Percentiles rank a stretch among this genome's conserved stretches.
Conservation (phyloP, 2,113 vertebrate genomes). For the Corythaeola cristata region DNA sequence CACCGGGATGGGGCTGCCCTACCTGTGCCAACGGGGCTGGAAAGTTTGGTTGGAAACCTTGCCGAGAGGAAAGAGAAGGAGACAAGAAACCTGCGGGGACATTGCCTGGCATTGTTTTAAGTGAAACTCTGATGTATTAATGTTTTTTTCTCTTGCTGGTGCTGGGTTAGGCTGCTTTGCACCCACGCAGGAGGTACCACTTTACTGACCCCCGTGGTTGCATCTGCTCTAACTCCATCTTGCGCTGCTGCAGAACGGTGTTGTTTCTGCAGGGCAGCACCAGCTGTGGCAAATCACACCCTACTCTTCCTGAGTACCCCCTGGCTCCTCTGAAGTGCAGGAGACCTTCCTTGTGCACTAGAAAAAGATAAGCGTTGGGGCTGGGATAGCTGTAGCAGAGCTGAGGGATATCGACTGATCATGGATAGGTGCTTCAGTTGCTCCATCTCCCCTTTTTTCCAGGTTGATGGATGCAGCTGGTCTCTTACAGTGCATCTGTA, state of each 20-base stretch:
- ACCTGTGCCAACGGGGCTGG: fast-evolving
- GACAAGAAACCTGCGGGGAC: not conserved
- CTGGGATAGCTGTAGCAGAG: not conserved
- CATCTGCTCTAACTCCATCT: not conserved
- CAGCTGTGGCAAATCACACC: not conserved
- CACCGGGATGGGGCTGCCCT: fast-evolving
- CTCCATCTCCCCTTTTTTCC: not conserved
- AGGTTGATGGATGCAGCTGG: not conserved
- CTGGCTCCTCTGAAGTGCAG: not conserved
- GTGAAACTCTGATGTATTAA: not conserved
- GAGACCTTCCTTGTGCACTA: not conserved
- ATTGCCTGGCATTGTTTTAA: fast-evolving
- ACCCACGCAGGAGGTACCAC: fast-evolving
- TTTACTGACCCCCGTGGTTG: fast-evolving
- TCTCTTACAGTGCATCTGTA: not conserved
- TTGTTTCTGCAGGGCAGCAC: not conserved
- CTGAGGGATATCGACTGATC: not conserved
- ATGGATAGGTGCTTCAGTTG: not conserved
- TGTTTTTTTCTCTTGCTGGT: not conserved
- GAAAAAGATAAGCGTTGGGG: fast-evolving
- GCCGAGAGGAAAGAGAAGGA: not conserved
- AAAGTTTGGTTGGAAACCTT: not conserved
- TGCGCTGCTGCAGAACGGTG: not conserved
- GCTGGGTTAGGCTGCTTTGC: not conserved
- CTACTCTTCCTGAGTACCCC: not conserved